Conservation (phyloP, 2,113 vertebrate genomes). For the Oenanthe melanoleuca region DNA sequence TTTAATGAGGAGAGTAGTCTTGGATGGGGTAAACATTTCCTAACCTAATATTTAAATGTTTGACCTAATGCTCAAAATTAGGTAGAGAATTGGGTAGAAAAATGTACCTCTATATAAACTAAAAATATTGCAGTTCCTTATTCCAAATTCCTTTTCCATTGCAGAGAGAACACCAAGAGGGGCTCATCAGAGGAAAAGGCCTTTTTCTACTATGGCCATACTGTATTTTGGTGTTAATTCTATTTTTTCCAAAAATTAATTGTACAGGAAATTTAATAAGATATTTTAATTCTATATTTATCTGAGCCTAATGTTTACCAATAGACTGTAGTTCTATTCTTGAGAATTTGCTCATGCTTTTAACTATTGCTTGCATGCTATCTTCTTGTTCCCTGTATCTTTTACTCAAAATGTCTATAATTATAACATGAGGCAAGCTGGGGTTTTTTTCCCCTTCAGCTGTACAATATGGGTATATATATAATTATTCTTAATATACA, state of each 20-base stretch:
- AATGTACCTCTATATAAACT: not conserved
- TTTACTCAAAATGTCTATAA: not conserved
- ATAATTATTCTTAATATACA: not conserved
- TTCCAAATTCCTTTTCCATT: not conserved
- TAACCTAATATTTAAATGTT: not conserved
- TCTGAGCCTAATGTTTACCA: not conserved
- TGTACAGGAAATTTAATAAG: not conserved
- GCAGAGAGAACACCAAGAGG: not conserved
- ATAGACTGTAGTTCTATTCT: not conserved
- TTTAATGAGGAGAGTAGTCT: not conserved
- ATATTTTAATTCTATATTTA: not conserved
- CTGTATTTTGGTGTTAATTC: not conserved
- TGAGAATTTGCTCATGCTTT: not conserved
- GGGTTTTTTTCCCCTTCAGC: not conserved
- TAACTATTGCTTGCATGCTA: accelerated
- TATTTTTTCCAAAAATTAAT: not conserved
- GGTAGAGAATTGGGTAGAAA: not conserved
- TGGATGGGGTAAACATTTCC: not conserved
- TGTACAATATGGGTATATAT: not conserved
- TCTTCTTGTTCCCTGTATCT: not conserved
- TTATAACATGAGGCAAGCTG: not conserved
- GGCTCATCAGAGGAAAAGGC: not conserved
- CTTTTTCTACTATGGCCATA: not conserved
- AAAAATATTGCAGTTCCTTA: not conserved
- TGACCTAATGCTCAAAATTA: not conserved